A percentile compares a stretch with the other conserved stretches of the same genome.
Conservation (phyloP, 2,113 vertebrate species). For the Camelus dromedarius region DNA sequence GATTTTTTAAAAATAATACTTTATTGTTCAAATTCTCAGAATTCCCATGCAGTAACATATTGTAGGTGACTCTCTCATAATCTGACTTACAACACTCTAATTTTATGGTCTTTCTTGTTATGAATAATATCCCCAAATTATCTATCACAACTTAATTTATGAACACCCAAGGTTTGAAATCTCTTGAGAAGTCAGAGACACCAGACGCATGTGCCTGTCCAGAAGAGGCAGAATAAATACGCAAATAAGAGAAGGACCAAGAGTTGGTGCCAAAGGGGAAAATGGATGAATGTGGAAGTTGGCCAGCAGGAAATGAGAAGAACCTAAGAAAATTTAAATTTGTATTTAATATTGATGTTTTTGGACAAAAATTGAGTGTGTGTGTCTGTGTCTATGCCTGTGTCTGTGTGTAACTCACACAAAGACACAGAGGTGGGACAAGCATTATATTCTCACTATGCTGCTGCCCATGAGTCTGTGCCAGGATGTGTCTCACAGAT, state of each 20-base stretch:
- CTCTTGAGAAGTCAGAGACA: background rate
- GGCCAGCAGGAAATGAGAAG: background rate
- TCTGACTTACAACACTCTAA: background rate
- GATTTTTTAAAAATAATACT: background rate
- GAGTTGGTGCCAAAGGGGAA: background rate
- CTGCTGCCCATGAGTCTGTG: background rate
- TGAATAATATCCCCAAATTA: background rate
- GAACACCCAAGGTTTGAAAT: background rate
- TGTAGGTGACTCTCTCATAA: background rate
- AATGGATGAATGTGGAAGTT: background rate
- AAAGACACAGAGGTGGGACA: background rate
- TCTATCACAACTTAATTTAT: background rate
- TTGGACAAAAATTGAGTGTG: background rate
- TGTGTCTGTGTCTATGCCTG: background rate
- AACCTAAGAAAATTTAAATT: background rate
- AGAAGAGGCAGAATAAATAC: background rate
- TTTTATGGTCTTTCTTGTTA: constrained; percentile 14
- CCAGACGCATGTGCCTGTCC: background rate
- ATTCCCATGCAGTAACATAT: background rate
- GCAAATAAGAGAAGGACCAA: background rate
- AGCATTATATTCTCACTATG: background rate
- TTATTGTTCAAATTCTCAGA: background rate
- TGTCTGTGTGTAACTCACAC: background rate
- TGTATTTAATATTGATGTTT: background rate
- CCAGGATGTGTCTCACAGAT: background rate